Evolutionary conservation across 1,140 invertebrate genomes (phyloP), one percentile per base, ranked within the genome.

Genomic region (Drosophila bocki): DNA sequence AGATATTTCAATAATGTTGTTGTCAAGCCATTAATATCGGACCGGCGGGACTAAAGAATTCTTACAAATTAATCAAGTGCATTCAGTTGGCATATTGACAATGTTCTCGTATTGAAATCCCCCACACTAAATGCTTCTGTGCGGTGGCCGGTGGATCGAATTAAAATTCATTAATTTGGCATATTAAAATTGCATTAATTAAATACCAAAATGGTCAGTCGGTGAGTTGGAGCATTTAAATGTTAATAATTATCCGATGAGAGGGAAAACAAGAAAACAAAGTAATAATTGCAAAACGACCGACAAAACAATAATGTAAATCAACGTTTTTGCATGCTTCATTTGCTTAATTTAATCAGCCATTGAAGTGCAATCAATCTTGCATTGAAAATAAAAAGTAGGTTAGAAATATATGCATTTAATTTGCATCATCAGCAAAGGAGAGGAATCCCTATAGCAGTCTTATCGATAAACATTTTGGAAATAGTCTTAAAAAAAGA

Each of bases 91-190:
- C 82, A 86, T 86, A 86, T 87, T 82, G 82, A 79, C 83, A 69
- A 67, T 85, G 82, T 85, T 61, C 69, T 35, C 12, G 13, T 29
- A 42, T 72, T 50, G 5, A 51, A 51, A 32, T 51, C n/a, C 29
- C 29, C 32, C 29, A 13, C 48, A 65, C 64, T 67, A 75, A 78
- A 75, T 69, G 48, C 78, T 51, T 67, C 75, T 59, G 62, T 60
- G 45, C 54, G 51, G 33, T 47, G 15, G 33, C 61, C 50, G 62
- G n/a, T 59, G 19, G 32, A 45, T 57, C 59, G 53, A 77, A 75
- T 79, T 63, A 61, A 62, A 76, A 71, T 79, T 69, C 78, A 86
- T 87, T 82, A 86, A 87, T 72, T 86, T 86, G 78, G 62, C 82
- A 79, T 76, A 82, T 79, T 81, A 86, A 56, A 87, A 71, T 61